Evolutionary conservation across 2,888 invertebrate species (phyloP).

Genomic region (Oligia latruncula): DNA sequence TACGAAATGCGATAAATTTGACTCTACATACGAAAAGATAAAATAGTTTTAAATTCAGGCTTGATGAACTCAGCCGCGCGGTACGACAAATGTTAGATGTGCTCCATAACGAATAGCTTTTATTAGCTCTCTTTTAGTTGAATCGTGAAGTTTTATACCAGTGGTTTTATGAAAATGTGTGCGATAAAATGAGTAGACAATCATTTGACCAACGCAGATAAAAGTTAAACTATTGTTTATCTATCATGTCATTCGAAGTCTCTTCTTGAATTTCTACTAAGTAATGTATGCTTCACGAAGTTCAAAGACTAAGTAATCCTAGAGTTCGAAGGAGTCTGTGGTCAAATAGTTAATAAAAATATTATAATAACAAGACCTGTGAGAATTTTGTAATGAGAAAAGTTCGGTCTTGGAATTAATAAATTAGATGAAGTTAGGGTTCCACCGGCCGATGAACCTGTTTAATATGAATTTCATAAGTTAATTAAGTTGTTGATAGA

Average conservation of each 20-base stretch:
- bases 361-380: slow-evolving; percentile 69
- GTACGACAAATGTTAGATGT: slow-evolving; percentile 27
- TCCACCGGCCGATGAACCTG: slow-evolving; percentile 61
- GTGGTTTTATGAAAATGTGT: slow-evolving; percentile 50
- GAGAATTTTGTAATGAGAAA: slow-evolving; percentile 76
- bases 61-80: slow-evolving; percentile 31
- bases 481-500: slow-evolving; percentile 29
- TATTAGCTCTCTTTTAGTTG: slow-evolving; percentile 43
- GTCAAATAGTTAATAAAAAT: slow-evolving; percentile 65
- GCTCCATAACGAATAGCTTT: slow-evolving; percentile 45
- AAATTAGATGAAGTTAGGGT: slow-evolving; percentile 74
- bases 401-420: slow-evolving; percentile 72
- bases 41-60: slow-evolving; percentile 37
- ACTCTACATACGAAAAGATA: slow-evolving; percentile 23
- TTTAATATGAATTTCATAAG: slow-evolving; percentile 63
- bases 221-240: slow-evolving; percentile 4
- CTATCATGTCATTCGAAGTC: background rate
- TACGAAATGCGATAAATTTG: slow-evolving; percentile 46
- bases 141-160: slow-evolving; percentile 48
- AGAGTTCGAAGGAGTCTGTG: slow-evolving; percentile 34
- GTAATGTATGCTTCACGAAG: slow-evolving; percentile 13
- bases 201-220: slow-evolving; percentile 30
- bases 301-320: slow-evolving; percentile 36
- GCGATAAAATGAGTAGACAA: slow-evolving; percentile 29
- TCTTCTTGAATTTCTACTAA: background rate